Evolutionary conservation across 2,113 vertebrate genomes (phyloP), one percentile per base, ranked within the genome.

Genomic region (Oryzias woworae): DNA sequence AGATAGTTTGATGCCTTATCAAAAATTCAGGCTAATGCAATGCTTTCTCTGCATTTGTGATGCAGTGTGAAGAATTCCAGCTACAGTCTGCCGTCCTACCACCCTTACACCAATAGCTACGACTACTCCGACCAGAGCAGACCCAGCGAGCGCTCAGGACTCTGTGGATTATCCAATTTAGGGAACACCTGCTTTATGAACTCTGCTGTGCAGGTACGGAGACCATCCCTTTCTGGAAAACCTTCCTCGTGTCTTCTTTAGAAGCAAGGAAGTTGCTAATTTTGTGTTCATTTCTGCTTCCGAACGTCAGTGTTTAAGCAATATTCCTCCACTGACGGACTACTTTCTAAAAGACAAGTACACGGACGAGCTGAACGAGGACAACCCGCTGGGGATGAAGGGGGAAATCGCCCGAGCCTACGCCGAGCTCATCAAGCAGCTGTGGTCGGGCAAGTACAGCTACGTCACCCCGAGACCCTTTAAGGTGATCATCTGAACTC

Each of bases 131-230:
- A 97, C 84, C 95, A 95, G 91, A 92, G 94, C 91, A 91, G 95
- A 83, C 95, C 94, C 81, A 95, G 92, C 69, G 96, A 98, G 79
- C 95, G 94, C 62, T 92, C 94, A 7, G 97, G 97, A 73, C 94
- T 98, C 8, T 98, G 97, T 89, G 97, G 97, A 75, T 91, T 99
- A 49, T 98, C 97, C 86, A 99, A 99, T 87, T 92, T 99, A 91
- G 97, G 97, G 53, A 99, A 99, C 92, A 99, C 97, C 1, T 99
- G 97, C 91, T 99, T 99, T 91, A 99, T 99, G 97, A 99, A 99
- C 87, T 99, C 97, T 73, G 97, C 97, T 77, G 95, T 97, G 89
- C 97, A 99, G 95, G 97, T 99, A 95, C 69, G 7, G 8, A 22
- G 5, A 26, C 48, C 36, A 15, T 41, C 20, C 20, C 20, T 20